Conservation (phyloP, 2,888 invertebrate species). For the Drosophila fulvimacula region DNA sequence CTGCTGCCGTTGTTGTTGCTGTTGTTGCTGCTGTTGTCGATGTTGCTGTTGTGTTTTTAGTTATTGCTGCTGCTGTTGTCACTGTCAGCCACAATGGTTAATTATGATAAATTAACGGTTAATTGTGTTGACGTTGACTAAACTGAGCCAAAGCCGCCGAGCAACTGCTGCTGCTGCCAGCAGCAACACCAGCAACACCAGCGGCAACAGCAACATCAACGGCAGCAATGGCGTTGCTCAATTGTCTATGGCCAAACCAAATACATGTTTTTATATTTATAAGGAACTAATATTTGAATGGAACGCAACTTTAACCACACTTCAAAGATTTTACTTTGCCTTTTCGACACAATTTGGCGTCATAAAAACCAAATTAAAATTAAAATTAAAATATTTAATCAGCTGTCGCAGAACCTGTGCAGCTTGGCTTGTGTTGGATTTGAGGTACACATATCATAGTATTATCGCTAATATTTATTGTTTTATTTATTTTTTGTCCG, state of each 20-base stretch:
- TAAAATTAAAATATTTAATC: constrained; percentile 78
- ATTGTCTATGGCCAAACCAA: constrained; percentile 27
- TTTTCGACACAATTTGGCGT: constrained; percentile 30
- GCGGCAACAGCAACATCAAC: constrained; percentile 14
- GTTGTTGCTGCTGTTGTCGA: constrained; percentile 4
- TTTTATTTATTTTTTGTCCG: constrained; percentile 5
- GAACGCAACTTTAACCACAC: constrained; percentile 2
- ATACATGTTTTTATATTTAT: constrained; percentile 28
- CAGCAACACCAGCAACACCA: constrained; percentile 13
- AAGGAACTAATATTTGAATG: constrained; percentile 21
- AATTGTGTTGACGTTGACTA: constrained; percentile 80
- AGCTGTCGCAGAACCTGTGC: constrained; percentile 52
- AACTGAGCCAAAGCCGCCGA: constrained; percentile 58
- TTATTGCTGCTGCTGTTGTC: constrained; percentile 25
- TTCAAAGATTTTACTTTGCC: constrained; percentile 25
- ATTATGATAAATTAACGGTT: constrained; percentile 80
- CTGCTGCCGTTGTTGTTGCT: background rate
- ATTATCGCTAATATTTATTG: constrained; percentile 35
- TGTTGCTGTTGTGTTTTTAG: constrained; percentile 4
- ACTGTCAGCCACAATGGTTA: constrained; percentile 74
- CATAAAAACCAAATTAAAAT: constrained; percentile 72
- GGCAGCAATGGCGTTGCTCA: constrained; percentile 41
- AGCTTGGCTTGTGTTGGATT: constrained; percentile 31
- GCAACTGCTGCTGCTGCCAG: constrained; percentile 35
- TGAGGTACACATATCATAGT: constrained; percentile 34